Base-by-base conservation (phyloP, 2,113 vertebrate genomes). In the Chaetorhynchus papuensis region DNA sequence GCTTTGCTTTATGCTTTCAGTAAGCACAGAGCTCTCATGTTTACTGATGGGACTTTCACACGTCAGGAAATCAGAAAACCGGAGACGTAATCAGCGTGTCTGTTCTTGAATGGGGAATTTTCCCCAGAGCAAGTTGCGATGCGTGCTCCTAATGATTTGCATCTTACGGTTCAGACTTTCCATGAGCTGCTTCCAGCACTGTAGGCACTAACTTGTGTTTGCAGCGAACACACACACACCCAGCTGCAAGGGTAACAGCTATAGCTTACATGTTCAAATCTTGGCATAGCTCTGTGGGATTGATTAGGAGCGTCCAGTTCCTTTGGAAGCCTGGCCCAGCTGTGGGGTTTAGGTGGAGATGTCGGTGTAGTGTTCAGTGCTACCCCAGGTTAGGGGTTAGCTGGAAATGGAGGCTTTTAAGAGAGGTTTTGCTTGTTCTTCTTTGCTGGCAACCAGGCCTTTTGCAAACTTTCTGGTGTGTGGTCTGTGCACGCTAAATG, bases 101-200 rank as follows among this genome's bases (percentile, higher is more conserved):
- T 92, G 61, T 89, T 96, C 94, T 94, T 96, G 96, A 96, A 91
- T 21, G 57, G 91, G 94, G 93, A 96, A 96, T 97, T 97, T 97
- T 89, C 86, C 90, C 80, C 80, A 78, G 76, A 95, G 94, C 93
- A 45, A 92, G 49, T 56, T 78, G 80, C 45, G 65, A 72, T 92
- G 76, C 4, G 6, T 33, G 37, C 44, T 81, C 8, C 56, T 76
- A 35, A 69, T 79, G 69, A 87, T 87, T 75, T 93, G 80, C 71
- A 90, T 92, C 80, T 71, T 81, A 31, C 0, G 1, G 41, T 90
- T 95, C 93, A 96, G 69, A 92, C 31, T 96, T 96, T 94, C 94
- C 90, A 49, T 41, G 52, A 66, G 44, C 60, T 92, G 71, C 64
- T 95, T 93, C 92, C 86, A 94, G 90, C 53, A 35, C 23, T 90